Evolutionary conservation across 2,888 invertebrate species (phyloP), one percentile per base, ranked within the genome.

Genomic region (Metellina segmentata): DNA sequence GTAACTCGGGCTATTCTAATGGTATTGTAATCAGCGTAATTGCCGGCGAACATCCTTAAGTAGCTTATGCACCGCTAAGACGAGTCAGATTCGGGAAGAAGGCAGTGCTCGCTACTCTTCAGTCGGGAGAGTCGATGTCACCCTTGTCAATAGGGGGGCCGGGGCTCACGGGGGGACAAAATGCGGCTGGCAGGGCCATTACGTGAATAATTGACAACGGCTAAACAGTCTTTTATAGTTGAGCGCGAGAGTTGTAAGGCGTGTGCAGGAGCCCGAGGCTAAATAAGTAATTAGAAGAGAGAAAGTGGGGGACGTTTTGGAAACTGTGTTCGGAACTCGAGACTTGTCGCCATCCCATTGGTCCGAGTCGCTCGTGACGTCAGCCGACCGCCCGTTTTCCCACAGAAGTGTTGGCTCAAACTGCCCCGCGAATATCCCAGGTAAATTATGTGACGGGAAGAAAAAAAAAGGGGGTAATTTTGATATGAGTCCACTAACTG

Each of bases 151-250:
- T 90, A 90, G 81, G 75, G 85, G 61, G 69, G 81, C 20, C 48
- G 74, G 51, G 81, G 72, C 20, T 34, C 34, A 34, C 51, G 79
- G 79, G 72, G n/a, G 6, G 34, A 34, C 11, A 79, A 78, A 85
- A 90, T 86, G 90, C 81, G 90, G 91, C 91, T 82, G 78, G 77
- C 82, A 83, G 82, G 48, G 87, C 91, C 91, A 91, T 91, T 91
- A 91, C 91, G 82, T 91, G 91, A 91, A 91, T 91, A 91, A 91
- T 91, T 91, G 91, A 91, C 91, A 87, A 86, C 83, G 72, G 81
- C 91, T 91, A 91, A 91, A 91, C 87, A 91, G 91, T 87, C 91
- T 91, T 91, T 91, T 91, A 91, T 90, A 81, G 85, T 90, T 79
- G 51, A 81, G 75, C 70, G 85, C 74, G 85, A 82, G 85, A 90